Evolutionary conservation across 2,113 vertebrate species (phyloP).

Genomic region (Prunella fulvescens): DNA sequence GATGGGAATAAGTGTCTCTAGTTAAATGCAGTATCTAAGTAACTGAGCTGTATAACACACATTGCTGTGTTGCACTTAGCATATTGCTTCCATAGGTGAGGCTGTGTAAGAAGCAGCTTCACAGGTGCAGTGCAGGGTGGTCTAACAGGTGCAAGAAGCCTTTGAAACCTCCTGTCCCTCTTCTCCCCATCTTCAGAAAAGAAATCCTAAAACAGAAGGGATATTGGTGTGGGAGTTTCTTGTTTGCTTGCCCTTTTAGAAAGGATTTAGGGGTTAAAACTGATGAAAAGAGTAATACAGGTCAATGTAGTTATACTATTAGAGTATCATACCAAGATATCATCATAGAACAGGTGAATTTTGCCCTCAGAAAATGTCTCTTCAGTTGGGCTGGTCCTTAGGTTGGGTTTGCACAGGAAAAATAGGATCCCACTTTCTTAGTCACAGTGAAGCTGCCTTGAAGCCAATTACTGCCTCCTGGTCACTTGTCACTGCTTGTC

Average conservation of each 20-base stretch:
- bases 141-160: background rate
- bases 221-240: background rate
- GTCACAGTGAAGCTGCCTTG: background rate
- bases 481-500: background rate
- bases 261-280: background rate
- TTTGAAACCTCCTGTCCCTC: background rate
- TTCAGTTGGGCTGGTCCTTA: background rate
- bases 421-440: background rate
- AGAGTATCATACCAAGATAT: background rate
- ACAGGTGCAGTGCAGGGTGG: background rate
- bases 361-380: background rate
- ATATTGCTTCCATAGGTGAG: background rate
- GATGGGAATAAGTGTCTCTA: background rate
- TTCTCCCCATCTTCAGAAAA: background rate
- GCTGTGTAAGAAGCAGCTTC: background rate
- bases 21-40: background rate
- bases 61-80: background rate
- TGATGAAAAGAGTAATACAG: background rate
- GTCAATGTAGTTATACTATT: background rate
- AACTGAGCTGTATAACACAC: background rate
- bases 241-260: background rate
- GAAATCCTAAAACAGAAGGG: background rate
- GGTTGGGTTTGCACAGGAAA: background rate
- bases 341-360: background rate
- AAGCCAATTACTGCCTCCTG: background rate